Evolutionary conservation across 2,113 vertebrate species (phyloP), one percentile per base, ranked within the genome.

Genomic region (Trichechus manatus): DNA sequence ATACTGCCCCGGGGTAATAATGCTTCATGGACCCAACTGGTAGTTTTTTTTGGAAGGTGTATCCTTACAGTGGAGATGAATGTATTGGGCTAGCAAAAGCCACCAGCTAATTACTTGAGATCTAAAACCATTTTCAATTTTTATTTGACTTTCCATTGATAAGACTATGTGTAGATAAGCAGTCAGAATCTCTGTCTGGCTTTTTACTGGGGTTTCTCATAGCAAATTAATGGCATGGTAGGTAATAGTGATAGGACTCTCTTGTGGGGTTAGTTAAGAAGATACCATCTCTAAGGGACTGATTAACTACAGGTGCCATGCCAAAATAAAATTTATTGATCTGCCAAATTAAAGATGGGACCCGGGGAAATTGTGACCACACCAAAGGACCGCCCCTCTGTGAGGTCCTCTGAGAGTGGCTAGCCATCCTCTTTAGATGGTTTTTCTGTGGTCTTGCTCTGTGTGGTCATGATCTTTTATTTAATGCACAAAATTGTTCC

Each of bases 401-500:
- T 74, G 13, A 75, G 17, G 22, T 47, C 8, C 39, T 64, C 29
- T 15, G 61, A 63, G 29, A 77, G 39, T 36, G 9, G 11, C 5
- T 29, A 25, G 29, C 2, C 9, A n/a, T 47, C 25, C 4, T 36
- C 5, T 59, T 59, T 20, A 11, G 50, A 10, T 56, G 14, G 25
- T 85, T 68, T 89, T 22, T 63, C 36, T 93, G 47, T 19, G 81
- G 39, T 72, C 59, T 79, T 93, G 19, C 27, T 91, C 36, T 94
- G 56, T 72, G n/a, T 87, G 59, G 77, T 44, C 11, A 3, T 72
- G 13, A 23, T 93, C 15, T 89, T 94, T 91, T 36, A 50, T 25
- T 91, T 94, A 95, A 91, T 94, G 42, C 29, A 53, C 53, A 80
- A 56, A 91, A 92, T 88, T 36, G 14, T n/a, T 22, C 56, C 36